These are phyloP conservation scores for Anorthoa munda DNA, from an alignment of 2,888 invertebrate genomes.

Conservation along the genomic window DNA sequence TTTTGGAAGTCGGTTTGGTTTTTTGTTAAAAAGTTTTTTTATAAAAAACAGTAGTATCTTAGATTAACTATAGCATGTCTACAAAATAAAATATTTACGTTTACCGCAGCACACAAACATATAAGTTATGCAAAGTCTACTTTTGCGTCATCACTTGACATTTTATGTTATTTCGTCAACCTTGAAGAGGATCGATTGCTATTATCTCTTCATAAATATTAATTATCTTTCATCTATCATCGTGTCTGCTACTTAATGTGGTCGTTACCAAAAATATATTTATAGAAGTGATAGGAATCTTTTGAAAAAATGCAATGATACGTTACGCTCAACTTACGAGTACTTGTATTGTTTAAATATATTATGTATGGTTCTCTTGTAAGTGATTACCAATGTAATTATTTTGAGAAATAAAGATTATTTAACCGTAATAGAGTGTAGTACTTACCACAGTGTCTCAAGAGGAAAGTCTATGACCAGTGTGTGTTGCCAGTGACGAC, in stretches of 20 bases:
- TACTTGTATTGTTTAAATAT: no score
- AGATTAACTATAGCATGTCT: constrained; percentile 4
- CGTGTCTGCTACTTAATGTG: background rate
- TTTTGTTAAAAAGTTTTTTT: no score
- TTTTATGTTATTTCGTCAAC: constrained; percentile 19
- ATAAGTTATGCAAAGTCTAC: background rate
- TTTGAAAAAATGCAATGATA: background rate
- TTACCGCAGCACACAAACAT: background rate
- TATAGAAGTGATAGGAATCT: background rate
- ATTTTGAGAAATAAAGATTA: no score
- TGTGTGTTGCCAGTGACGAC: no score
- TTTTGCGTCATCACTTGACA: constrained; percentile 29
- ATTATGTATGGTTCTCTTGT: no score
- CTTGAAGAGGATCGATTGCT: constrained; percentile 10
- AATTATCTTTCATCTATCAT: constrained; percentile 27
- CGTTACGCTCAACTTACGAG: no score
- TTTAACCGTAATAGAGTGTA: no score
- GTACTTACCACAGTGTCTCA: no score
- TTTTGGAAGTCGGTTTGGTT: no score
- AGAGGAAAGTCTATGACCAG: no score
- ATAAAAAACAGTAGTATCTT: background rate
- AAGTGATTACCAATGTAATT: no score
- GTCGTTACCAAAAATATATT: background rate
- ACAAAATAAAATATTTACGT: background rate
- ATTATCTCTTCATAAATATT: constrained; percentile 35